These are phyloP conservation scores for Onthophagus taurus DNA, from an alignment of 1,140 invertebrate genomes.

Conservation along the genomic window DNA sequence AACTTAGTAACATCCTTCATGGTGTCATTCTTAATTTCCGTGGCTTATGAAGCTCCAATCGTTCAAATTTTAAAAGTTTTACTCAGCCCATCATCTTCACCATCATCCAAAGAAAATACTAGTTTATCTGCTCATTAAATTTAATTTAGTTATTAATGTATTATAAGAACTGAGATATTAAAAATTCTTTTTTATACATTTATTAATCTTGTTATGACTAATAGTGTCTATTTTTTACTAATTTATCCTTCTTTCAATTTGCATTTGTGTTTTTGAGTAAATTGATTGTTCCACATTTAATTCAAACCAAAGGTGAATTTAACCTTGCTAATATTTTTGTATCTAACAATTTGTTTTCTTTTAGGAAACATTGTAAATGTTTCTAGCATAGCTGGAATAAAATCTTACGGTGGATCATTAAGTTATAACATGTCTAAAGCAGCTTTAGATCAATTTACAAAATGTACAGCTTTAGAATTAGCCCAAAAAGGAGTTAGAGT, in stretches of 20 bases:
- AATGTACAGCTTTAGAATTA: constrained; percentile 59
- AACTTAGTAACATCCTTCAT: constrained; percentile 68
- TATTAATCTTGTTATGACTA: too few species aligned
- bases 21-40: constrained; percentile 64
- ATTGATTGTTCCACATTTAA: constrained; percentile 64
- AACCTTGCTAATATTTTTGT: too few species aligned
- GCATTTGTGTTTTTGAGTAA: too few species aligned
- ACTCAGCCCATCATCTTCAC: constrained; percentile 21
- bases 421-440: constrained; percentile 76
- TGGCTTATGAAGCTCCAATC: constrained; percentile 67
- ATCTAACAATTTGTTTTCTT: too few species aligned
- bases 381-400: constrained; percentile 62
- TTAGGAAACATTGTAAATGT: constrained; percentile 73
- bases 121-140: not conserved
- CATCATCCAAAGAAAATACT: constrained; percentile 1
- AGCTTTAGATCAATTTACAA: constrained; percentile 72
- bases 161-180: too few species aligned
- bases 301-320: constrained; percentile 57
- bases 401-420: constrained; percentile 53
- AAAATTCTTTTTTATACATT: too few species aligned
- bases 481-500: constrained; percentile 53
- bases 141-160: too few species aligned
- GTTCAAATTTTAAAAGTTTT: constrained; percentile 65
- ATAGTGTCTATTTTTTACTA: too few species aligned
- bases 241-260: too few species aligned